phyloP scores from a whole-genome alignment of 2,113 vertebrate species.

The Oenanthe melanoleuca region DNA sequence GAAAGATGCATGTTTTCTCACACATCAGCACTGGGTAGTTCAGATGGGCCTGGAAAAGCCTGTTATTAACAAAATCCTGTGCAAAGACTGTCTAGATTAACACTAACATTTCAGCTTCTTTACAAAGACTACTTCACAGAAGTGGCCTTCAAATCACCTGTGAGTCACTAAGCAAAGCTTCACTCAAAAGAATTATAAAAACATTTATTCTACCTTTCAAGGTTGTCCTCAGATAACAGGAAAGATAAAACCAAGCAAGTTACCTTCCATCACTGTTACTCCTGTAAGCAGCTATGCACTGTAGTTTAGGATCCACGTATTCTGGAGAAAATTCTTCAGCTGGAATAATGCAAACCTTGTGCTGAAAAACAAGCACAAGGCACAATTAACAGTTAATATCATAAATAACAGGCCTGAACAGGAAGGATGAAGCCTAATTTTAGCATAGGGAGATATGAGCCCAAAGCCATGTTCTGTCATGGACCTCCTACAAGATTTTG shows the following conservation, averaged over 20 bases:
- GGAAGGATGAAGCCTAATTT: background rate
- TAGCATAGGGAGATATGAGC: background rate
- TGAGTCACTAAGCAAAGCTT: background rate
- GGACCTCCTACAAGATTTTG: background rate
- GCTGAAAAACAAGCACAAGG: conserved; percentile 72
- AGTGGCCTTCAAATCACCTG: background rate
- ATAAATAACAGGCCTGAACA: background rate
- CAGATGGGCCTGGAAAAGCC: background rate
- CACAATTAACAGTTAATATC: background rate
- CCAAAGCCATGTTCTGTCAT: background rate
- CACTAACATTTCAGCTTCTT: background rate
- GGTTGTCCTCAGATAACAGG: background rate
- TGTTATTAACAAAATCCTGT: background rate
- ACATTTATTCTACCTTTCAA: background rate
- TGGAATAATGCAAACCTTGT: conserved; percentile 86
- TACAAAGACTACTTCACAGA: background rate
- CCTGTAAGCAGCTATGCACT: conserved; percentile 84
- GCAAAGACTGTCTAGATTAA: background rate
- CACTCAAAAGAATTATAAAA: background rate
- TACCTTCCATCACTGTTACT: conserved; percentile 71
- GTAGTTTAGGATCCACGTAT: conserved; percentile 82
- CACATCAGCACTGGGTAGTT: background rate
- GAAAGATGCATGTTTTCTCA: background rate
- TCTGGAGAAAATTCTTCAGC: conserved; percentile 84
- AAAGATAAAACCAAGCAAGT: background rate